These are phyloP conservation scores for Drosophila orena DNA, from an alignment of 1,140 invertebrate species.

Conservation along the genomic window DNA sequence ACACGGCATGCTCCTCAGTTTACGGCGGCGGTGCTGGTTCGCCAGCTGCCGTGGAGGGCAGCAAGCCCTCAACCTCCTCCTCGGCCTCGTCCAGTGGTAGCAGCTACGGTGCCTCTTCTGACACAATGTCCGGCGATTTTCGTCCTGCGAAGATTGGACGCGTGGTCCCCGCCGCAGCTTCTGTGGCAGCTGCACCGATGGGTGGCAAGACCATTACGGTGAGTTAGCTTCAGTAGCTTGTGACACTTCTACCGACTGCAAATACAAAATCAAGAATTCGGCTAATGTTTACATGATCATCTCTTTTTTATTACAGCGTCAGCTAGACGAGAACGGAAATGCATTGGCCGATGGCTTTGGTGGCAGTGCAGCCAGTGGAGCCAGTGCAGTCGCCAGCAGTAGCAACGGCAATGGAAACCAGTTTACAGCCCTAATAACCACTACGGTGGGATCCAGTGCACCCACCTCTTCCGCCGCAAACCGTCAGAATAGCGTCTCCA, in stretches of 20 bases:
- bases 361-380: conserved; percentile 5
- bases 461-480: conserved; percentile 18
- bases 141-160: conserved; percentile 59
- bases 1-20: conserved; percentile 71
- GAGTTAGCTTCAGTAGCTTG: conserved; percentile 16
- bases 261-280: too few relatives aligned
- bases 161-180: conserved; percentile 33
- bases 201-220: conserved; percentile 55
- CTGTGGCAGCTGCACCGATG: conserved; percentile 33
- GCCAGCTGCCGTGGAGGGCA: conserved; percentile 11
- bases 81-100: conserved; percentile 4
- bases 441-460: conserved; percentile 36
- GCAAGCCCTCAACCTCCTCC: conserved; percentile 27
- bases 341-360: conserved; percentile 72
- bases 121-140: conserved; percentile 24
- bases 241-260: too few relatives aligned
- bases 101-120: conserved; percentile 4
- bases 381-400: conserved; percentile 12
- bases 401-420: conserved; percentile 30
- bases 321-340: conserved; percentile 86
- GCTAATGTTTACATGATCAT: background rate
- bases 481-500: conserved; percentile 59
- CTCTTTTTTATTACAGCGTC: conserved; percentile 71
- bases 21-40: conserved; percentile 44
- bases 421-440: conserved; percentile 52